A percentile compares a stretch with the other conserved stretches of the same genome.
Conservation (phyloP, 2,113 vertebrate species). For the Caloenas nicobarica region DNA sequence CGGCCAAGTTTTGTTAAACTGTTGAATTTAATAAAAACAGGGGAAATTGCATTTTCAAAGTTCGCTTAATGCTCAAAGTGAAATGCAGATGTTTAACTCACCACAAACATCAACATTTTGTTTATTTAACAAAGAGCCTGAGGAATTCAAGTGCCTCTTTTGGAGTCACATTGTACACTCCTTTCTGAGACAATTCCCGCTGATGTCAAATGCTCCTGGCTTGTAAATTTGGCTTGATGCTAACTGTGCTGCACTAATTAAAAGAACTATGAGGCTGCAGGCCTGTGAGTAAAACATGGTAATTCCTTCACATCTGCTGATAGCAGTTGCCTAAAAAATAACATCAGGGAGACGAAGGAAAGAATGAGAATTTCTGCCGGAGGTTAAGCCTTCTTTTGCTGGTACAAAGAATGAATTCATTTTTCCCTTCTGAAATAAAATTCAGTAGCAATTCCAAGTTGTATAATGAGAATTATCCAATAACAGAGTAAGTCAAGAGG, state of each 20-base stretch:
- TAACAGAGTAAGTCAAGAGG: not conserved
- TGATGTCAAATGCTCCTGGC: not conserved
- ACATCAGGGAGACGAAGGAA: not conserved
- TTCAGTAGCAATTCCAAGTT: not conserved
- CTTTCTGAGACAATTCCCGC: not conserved
- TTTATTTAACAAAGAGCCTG: conserved; percentile 1
- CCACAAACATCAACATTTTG: not conserved
- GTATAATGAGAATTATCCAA: not conserved
- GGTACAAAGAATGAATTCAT: not conserved
- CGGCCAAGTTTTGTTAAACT: not conserved
- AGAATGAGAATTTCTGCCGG: not conserved
- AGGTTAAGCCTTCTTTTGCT: not conserved
- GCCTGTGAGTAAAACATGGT: not conserved
- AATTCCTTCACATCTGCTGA: not conserved
- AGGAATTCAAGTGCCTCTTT: not conserved
- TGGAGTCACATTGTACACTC: fast-evolving
- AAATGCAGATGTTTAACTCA: conserved; percentile 8
- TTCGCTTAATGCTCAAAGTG: not conserved
- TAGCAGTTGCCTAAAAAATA: not conserved
- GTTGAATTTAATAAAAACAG: not conserved
- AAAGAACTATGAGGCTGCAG: not conserved
- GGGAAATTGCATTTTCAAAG: not conserved
- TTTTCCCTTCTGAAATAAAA: not conserved
- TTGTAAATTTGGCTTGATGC: not conserved
- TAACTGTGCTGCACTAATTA: not conserved